Evolutionary conservation across 2,888 invertebrate species (phyloP), one percentile per base, ranked within the genome.

Genomic region (Agelastica alni): DNA sequence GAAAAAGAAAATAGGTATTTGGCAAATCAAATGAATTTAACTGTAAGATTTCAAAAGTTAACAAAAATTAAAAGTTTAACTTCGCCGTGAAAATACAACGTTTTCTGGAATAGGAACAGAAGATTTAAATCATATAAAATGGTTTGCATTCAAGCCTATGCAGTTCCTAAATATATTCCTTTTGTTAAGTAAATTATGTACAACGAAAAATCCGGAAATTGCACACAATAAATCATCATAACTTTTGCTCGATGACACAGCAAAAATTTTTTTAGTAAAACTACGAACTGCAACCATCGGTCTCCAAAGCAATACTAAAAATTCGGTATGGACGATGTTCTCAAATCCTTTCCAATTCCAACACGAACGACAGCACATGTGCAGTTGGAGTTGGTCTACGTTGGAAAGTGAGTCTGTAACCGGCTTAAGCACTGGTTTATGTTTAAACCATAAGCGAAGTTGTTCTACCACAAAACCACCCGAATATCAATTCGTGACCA

Each of bases 141-240:
- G 39, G 39, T 39, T 16, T 17, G 39, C 39, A 3, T 39, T 39
- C 18, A 30, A 30, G 10, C 3, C 30, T n/a, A 30, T 30, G 30
- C 30, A 30, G 30, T 31, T 31, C 1, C 13, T 12, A 2, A 12
- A 12, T 10, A 12, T n/a, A 2, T 3, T 5, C 5, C 10, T 28
- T 28, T 9, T 7, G n/a, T n/a, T n/a, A n/a, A n/a, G n/a, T n/a
- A n/a, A n/a, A n/a, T n/a, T n/a, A n/a, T n/a, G n/a, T n/a, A n/a
- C 28, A 2, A 28, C 7, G 28, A 28, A 28, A n/a, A 28, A 7
- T n/a, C 7, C 28, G 28, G 28, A 28, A 28, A n/a, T 28, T 28
- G n/a, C 28, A 28, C n/a, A n/a, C 10, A 10, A 7, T 9, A 28
- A 7, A 28, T 9, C 7, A 28, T 3, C 7, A 7, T 28, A 2